A percentile compares a stretch with the other conserved stretches of the same genome.
These are phyloP conservation scores for Lutjanus campechanus DNA, from an alignment of 2,797 vertebrate genomes.

Conservation along the genomic window DNA sequence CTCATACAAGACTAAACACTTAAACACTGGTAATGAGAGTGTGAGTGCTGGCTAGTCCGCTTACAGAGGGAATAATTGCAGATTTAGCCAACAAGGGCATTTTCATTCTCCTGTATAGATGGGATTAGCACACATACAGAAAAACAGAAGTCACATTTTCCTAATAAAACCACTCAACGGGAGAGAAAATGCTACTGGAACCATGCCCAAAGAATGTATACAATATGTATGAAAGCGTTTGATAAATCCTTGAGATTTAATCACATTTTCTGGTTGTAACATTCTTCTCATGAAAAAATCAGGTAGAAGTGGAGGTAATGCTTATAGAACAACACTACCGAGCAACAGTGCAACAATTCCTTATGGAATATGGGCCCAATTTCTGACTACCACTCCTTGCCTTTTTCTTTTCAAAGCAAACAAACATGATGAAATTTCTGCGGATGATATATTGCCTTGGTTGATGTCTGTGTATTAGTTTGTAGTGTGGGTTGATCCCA, in stretches of 20 bases:
- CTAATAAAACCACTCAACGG: slow-evolving; percentile 71
- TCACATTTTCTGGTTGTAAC: slow-evolving; percentile 48
- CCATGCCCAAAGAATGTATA: slow-evolving; percentile 33
- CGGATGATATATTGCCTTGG: slow-evolving; percentile 67
- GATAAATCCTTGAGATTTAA: slow-evolving; percentile 51
- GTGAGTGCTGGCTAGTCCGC: slow-evolving; percentile 74
- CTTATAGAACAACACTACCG: slow-evolving; percentile 40
- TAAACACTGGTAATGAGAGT: slow-evolving; percentile 80
- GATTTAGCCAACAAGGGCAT: slow-evolving; percentile 77
- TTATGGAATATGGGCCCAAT: slow-evolving; percentile 32
- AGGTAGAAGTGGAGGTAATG: slow-evolving; percentile 19
- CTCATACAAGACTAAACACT: slow-evolving; percentile 78
- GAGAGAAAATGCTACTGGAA: slow-evolving; percentile 52
- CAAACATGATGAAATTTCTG: slow-evolving; percentile 73
- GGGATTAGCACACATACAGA: slow-evolving; percentile 63
- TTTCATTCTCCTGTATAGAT: slow-evolving; percentile 68
- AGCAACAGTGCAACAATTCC: slow-evolving; percentile 16
- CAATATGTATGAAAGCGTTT: slow-evolving; percentile 57
- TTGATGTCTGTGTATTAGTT: slow-evolving; percentile 51
- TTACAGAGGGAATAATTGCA: slow-evolving; percentile 78
- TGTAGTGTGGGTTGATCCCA: slow-evolving; percentile 53
- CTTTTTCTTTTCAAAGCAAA: slow-evolving; percentile 56
- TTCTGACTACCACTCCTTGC: slow-evolving; percentile 46
- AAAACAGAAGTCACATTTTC: slow-evolving; percentile 65
- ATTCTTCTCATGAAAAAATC: slow-evolving; percentile 35